Evolutionary conservation across 2,113 vertebrate species (phyloP).

Genomic region (Grammomys surdaster): DNA sequence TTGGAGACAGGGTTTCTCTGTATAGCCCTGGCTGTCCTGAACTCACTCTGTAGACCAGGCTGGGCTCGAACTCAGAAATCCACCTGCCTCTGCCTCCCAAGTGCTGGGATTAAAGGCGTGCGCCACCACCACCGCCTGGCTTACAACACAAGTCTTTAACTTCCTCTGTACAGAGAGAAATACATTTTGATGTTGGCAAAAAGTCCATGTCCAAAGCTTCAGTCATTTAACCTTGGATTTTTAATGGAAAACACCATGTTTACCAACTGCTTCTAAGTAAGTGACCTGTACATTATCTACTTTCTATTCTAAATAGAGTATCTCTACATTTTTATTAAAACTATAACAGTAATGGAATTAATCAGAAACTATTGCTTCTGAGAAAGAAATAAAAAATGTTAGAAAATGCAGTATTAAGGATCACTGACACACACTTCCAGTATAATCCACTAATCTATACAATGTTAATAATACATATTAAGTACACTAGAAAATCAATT

Average conservation of each 20-base stretch:
- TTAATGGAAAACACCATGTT: neutral
- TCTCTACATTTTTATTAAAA: conserved; percentile 26
- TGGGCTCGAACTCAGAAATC: too few relatives aligned
- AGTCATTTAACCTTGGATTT: conserved; percentile 20
- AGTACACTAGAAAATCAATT: neutral
- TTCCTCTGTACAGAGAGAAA: conserved; percentile 22
- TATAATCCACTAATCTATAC: neutral
- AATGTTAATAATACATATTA: neutral
- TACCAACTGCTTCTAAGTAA: conserved; percentile 17
- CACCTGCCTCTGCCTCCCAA: too few relatives aligned
- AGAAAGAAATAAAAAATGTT: conserved; percentile 20
- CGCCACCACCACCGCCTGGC: too few relatives aligned
- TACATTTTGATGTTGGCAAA: neutral
- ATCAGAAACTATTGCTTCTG: conserved; percentile 25
- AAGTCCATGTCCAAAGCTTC: neutral
- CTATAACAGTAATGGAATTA: conserved; percentile 11
- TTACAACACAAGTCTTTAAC: neutral
- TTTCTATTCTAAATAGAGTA: neutral
- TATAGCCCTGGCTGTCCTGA: too few relatives aligned
- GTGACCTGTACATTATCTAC: neutral
- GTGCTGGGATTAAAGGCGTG: too few relatives aligned
- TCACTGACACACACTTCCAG: neutral
- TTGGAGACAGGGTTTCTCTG: too few relatives aligned
- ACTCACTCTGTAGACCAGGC: too few relatives aligned
- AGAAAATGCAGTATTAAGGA: conserved; percentile 10